A percentile compares a stretch with the other conserved stretches of the same genome.
phyloP scores from a whole-genome alignment of 2,113 vertebrate species.

The Acrocephalus kingi region DNA sequence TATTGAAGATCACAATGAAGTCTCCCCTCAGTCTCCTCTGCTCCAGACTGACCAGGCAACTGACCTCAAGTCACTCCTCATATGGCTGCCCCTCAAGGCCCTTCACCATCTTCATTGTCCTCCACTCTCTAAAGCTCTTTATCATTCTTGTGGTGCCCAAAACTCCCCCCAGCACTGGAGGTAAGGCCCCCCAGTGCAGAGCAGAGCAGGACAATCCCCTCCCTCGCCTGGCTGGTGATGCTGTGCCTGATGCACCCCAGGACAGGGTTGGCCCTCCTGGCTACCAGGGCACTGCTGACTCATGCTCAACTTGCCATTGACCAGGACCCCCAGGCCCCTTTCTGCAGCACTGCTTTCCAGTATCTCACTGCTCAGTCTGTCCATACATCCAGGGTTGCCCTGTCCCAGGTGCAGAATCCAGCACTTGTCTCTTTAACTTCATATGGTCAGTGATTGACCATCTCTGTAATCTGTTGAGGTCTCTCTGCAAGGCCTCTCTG shows the following conservation, averaged over 20 bases:
- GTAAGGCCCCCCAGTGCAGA: background rate
- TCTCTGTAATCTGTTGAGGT: background rate
- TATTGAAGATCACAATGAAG: background rate
- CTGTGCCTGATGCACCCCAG: background rate
- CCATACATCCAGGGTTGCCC: fast-evolving
- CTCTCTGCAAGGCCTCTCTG: too few relatives aligned
- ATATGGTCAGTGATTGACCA: background rate
- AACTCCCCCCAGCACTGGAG: fast-evolving
- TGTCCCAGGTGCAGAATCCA: background rate
- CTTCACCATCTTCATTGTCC: background rate
- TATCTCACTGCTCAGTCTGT: background rate
- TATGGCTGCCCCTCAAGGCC: background rate
- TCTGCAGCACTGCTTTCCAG: fast-evolving
- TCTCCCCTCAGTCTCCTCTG: background rate
- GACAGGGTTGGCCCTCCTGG: fast-evolving
- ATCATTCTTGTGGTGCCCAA: background rate
- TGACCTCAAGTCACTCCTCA: background rate
- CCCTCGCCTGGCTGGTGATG: fast-evolving
- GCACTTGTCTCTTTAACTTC: background rate
- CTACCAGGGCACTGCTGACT: background rate
- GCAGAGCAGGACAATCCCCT: background rate
- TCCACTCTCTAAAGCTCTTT: background rate
- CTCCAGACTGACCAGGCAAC: background rate
- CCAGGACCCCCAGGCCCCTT: background rate
- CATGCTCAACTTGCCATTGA: fast-evolving